Conservation (phyloP, 1,140 invertebrate species). For the Orius insidiosus region DNA sequence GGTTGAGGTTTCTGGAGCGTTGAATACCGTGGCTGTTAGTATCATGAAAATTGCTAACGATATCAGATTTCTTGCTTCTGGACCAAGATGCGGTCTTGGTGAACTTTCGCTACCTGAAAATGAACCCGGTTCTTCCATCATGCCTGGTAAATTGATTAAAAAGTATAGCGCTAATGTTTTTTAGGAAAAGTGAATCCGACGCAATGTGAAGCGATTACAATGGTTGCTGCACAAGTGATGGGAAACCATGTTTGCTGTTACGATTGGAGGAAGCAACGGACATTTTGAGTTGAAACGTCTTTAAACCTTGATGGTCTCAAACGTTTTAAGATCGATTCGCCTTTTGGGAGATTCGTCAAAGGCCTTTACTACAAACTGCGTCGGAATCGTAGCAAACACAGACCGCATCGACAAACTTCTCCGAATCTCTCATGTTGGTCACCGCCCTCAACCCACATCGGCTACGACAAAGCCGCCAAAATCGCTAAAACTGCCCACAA, state of each 20-base stretch:
- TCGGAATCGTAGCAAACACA: constrained; percentile 78
- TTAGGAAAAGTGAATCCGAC: constrained; percentile 94
- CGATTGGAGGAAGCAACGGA: constrained; percentile 86
- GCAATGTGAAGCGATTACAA: constrained; percentile 96
- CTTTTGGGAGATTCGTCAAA: constrained; percentile 67
- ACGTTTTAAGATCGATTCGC: constrained; percentile 80
- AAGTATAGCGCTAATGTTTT: constrained; percentile 10
- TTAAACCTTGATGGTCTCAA: constrained; percentile 95
- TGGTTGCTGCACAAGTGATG: constrained; percentile 97
- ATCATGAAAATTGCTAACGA: constrained; percentile 99
- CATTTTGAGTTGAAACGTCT: constrained; percentile 99
- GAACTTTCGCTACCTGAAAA: constrained; percentile 92
- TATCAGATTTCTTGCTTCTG: constrained; percentile 85
- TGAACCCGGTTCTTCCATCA: constrained; percentile 96
- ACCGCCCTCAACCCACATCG: constrained; percentile 95
- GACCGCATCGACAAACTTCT: constrained; percentile 67
- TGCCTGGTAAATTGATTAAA: constrained; percentile 95
- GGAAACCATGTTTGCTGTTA: constrained; percentile 93
- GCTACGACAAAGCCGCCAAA: constrained; percentile 91
- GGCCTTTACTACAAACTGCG: constrained; percentile 87
- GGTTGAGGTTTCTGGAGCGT: constrained; percentile 86
- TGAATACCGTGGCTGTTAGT: constrained; percentile 85
- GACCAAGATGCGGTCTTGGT: constrained; percentile 92
- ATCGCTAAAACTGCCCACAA: constrained; percentile 96
- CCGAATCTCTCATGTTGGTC: constrained; percentile 95